phyloP scores from a whole-genome alignment of 2,797 vertebrate genomes.

The Pseudotriccus pelzelni region DNA sequence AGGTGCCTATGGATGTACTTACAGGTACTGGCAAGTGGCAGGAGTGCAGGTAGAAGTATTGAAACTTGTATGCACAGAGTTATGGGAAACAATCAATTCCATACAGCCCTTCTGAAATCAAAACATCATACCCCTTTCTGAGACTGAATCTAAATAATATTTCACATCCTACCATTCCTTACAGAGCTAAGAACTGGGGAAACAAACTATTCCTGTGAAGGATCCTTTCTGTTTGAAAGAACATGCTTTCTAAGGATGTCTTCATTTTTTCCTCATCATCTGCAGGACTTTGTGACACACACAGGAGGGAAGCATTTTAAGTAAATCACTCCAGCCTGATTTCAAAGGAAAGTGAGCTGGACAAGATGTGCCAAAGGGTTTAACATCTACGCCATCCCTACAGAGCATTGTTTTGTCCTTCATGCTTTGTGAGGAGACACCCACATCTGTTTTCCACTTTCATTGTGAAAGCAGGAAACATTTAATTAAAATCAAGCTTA shows the following conservation, averaged over 20 bases:
- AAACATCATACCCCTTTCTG: background rate
- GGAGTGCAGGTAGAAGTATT: background rate
- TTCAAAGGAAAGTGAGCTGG: slow-evolving; percentile 45
- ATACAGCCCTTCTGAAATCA: background rate
- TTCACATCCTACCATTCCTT: background rate
- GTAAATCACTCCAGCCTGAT: background rate
- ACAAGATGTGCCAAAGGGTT: slow-evolving; percentile 51
- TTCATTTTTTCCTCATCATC: background rate
- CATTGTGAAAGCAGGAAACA: slow-evolving; percentile 62
- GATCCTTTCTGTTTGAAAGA: background rate
- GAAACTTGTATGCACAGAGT: background rate
- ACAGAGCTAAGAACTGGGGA: background rate
- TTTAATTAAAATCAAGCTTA: slow-evolving; percentile 59
- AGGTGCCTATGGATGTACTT: background rate
- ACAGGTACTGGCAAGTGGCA: background rate
- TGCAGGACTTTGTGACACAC: background rate
- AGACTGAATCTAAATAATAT: background rate
- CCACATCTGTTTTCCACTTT: slow-evolving; percentile 51
- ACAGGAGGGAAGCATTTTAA: slow-evolving; percentile 11
- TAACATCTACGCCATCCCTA: slow-evolving; percentile 15
- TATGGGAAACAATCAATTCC: background rate
- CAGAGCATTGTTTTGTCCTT: slow-evolving; percentile 44
- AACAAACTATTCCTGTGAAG: background rate
- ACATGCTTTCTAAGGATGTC: background rate
- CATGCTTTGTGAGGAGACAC: slow-evolving; percentile 40